Evolutionary conservation across 2,888 invertebrate genomes (phyloP).

Genomic region (Polyploca ridens): DNA sequence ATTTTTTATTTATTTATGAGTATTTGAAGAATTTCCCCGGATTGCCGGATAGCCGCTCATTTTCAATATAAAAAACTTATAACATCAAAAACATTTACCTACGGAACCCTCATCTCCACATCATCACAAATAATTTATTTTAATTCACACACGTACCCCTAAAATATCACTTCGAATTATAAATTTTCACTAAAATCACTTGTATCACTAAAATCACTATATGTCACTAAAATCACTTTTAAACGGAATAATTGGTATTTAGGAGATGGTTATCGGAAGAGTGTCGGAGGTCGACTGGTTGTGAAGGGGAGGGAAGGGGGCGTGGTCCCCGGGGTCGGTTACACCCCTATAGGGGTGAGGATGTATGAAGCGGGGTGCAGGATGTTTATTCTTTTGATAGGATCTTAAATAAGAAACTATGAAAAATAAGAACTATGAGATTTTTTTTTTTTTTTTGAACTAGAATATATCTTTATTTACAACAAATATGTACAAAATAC

Average conservation of each 20-base stretch:
- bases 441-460: no score
- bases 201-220: not conserved
- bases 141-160: not conserved
- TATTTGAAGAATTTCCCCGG: no score
- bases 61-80: no score
- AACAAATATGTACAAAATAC: no score
- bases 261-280: constrained; percentile 2
- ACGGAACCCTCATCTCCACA: not conserved
- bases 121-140: not conserved
- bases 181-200: no score
- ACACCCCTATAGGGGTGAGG: not conserved
- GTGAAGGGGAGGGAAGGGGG: not conserved
- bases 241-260: not conserved
- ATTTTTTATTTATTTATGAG: no score
- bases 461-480: no score
- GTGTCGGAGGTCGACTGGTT: not conserved
- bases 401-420: no score
- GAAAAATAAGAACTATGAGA: no score
- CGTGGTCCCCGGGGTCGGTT: not conserved
- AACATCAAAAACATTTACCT: not conserved
- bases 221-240: not conserved
- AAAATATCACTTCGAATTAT: not conserved
- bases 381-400: no score
- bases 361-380: not conserved
- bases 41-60: no score